These are phyloP conservation scores for Periophthalmus modestus DNA, from an alignment of 2,113 vertebrate species.

Conservation along the genomic window DNA sequence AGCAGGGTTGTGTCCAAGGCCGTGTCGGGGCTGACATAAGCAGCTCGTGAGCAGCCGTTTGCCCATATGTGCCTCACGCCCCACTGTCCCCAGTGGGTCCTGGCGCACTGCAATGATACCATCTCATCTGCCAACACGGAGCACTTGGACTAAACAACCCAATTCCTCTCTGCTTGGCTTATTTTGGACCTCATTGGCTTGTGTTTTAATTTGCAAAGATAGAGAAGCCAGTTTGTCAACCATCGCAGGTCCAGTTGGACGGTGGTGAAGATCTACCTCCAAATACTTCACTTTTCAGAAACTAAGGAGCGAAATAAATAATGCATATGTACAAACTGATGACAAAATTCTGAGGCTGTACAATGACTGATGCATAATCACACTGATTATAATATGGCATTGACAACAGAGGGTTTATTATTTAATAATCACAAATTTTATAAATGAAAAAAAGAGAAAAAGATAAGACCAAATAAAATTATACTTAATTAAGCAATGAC, in stretches of 20 bases:
- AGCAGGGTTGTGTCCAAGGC: conserved; percentile 51
- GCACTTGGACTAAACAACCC: conserved; percentile 52
- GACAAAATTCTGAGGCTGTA: neutral
- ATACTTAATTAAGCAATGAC: neutral
- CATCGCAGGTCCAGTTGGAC: conserved; percentile 20
- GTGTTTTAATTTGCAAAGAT: conserved; percentile 33
- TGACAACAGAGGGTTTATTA: no score
- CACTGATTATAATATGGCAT: no score
- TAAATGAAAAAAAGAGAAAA: no score
- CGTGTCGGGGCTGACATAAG: conserved; percentile 67
- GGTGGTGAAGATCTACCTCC: neutral
- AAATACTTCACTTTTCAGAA: neutral
- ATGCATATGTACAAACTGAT: neutral
- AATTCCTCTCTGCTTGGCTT: conserved; percentile 47
- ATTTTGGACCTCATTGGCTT: conserved; percentile 43
- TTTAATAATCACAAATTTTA: no score
- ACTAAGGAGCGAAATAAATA: neutral
- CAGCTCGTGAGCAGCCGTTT: conserved; percentile 76
- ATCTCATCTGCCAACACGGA: conserved; percentile 71
- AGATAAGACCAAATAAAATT: no score
- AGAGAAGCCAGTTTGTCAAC: conserved; percentile 22
- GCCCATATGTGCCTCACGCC: conserved; percentile 77
- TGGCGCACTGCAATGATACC: conserved; percentile 71
- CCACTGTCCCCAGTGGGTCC: conserved; percentile 70
- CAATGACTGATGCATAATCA: neutral